A percentile compares a stretch with the other conserved stretches of the same genome.
phyloP scores from a whole-genome alignment of 2,797 vertebrate species.

The Cuniculus paca region DNA sequence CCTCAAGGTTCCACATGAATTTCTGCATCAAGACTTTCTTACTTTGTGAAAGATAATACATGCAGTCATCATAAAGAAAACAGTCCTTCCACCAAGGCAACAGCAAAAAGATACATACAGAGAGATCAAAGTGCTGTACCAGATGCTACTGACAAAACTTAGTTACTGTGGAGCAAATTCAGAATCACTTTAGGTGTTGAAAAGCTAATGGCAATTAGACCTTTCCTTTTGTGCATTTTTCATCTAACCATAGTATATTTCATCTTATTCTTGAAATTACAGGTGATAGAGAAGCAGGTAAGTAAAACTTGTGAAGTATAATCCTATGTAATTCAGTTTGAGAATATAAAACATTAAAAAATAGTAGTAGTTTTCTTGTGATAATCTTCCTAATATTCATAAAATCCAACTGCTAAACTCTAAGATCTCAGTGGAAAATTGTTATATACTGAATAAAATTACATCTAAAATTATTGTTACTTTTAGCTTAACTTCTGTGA shows the following conservation, averaged over 20 bases:
- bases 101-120: not conserved
- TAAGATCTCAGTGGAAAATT: not conserved
- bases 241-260: not conserved
- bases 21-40: not conserved
- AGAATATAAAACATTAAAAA: not conserved
- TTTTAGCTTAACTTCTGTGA: not conserved
- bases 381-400: not conserved
- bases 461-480: not conserved
- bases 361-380: not conserved
- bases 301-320: not conserved
- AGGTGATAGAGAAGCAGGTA: not conserved
- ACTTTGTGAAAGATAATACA: not conserved
- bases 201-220: not conserved
- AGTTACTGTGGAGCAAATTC: not conserved
- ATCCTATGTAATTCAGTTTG: conserved; percentile 4
- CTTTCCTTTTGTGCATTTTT: not conserved
- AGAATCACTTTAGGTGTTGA: not conserved
- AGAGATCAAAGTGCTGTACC: not conserved
- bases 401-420: not conserved
- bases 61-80: not conserved
- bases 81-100: not conserved
- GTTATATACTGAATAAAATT: not conserved
- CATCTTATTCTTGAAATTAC: conserved; percentile 20
- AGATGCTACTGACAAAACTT: not conserved
- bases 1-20: not conserved